Evolutionary conservation across 2,888 invertebrate species (phyloP), one percentile per base, ranked within the genome.

Genomic region (Nudaria mundana): DNA sequence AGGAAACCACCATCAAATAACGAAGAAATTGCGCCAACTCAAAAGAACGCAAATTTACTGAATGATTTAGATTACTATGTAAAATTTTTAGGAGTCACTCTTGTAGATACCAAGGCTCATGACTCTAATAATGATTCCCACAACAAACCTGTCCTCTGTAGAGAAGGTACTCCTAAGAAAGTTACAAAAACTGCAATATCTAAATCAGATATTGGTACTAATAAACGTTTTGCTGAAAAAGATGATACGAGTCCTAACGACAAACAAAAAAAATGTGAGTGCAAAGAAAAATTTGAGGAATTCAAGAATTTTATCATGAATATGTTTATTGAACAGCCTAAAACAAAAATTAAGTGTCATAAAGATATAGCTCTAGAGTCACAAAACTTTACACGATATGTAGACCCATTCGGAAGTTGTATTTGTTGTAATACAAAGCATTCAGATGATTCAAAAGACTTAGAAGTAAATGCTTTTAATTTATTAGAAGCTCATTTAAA

Each of bases 381-480:
- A 10, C 53, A 57, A 48, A 64, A 60, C 52, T 47, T 65, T 3
- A 57, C 44, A 37, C 26, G 44, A 20, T 22, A 13, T 10, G 38
- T 25, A 10, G 30, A 40, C 4, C 50, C 28, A 11, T 32, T 52
- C 25, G 62, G 67, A 43, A 47, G 52, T 34, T 83, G 86, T 54
- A 50, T 81, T 34, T 86, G 84, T 52, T 83, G 81, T 44, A 48
- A 58, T 18, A 39, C 22, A 25, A 30, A 43, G n/a, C 56, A 60
- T 41, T 20, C 33, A 18, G 73, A 72, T 13, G 61, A 69, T 29
- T 59, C 69, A 16, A 66, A 64, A 33, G 76, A 88, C 30, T 68
- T 88, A 48, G 86, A 87, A 71, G 51, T 74, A 1, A 87, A 88
- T 50, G 63, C 79, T 20, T 87, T 83, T 63, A 56, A 77, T 41